Base-by-base conservation (phyloP, 2,797 vertebrate genomes). In the Acridotheres tristis region DNA sequence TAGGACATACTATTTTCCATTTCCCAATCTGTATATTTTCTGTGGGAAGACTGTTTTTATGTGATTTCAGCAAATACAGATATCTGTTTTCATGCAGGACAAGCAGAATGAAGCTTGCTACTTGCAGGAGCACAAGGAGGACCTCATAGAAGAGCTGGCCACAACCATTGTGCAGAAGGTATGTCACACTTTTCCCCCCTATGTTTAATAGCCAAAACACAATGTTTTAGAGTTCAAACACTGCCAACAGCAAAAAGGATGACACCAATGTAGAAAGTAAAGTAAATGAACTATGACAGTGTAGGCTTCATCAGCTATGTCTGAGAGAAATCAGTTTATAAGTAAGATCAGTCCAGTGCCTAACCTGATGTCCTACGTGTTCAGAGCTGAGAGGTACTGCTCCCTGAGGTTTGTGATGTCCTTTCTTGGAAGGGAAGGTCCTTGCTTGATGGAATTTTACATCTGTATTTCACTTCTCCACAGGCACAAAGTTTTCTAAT, bases 41-140 rank as follows among this genome's bases (percentile, higher is more conserved):
- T 76, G 42, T 78, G 57, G 32, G 57, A 92, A 72, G 13, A 11
- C 23, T 76, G 13, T 1, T 40, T 80, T 71, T 73, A 6, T 75
- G 34, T 85, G 21, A 67, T 48, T 72, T 71, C 58, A 62, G 71
- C 61, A 75, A 57, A 68, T 21, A 36, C 22, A 40, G 34, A 3
- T 90, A 38, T 32, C 40, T 3, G 0, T 94, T 89, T 97, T 80
- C 89, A 83, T 14, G 11, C 85, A 99, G 99, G 99, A 99, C 97
- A 99, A 99, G 97, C 99, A 99, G 98, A 99, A 99, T 51, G 99
- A 99, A 96, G 99, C 99, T 95, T 98, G 98, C 55, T 99, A 99
- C 98, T 97, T 99, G 85, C 98, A 98, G 89, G 99, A 99, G 88
- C 99, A 99, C 97, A 99, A 98, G 96, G 99, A 99, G 55, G 99